Evolutionary conservation across 2,113 vertebrate species (phyloP).

Genomic region (Myxocyprinus asiaticus): DNA sequence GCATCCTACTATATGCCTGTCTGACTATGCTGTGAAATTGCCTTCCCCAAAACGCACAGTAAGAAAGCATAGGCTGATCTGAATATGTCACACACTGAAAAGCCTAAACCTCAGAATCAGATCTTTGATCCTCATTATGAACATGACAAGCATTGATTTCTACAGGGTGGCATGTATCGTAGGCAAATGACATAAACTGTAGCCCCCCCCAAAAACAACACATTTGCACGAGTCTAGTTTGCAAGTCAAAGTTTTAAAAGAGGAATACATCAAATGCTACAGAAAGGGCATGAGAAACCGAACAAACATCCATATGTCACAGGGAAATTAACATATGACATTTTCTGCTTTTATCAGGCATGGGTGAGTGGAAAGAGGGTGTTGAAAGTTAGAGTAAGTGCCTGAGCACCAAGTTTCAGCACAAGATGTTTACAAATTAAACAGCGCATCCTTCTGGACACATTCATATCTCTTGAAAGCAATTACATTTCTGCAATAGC

Average conservation of each 20-base stretch:
- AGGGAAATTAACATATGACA: slow-evolving; percentile 19
- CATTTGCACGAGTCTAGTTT: slow-evolving; percentile 22
- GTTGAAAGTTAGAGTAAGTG: too few relatives aligned
- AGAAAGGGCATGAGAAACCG: slow-evolving; percentile 17
- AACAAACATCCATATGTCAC: slow-evolving; percentile 26
- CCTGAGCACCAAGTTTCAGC: neutral
- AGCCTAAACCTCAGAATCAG: too few relatives aligned
- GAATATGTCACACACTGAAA: too few relatives aligned
- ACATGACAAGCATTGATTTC: neutral
- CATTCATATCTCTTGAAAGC: too few relatives aligned
- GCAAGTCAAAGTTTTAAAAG: slow-evolving; percentile 19
- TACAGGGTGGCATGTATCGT: neutral
- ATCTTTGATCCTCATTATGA: neutral
- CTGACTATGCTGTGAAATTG: too few relatives aligned
- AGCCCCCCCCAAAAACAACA: slow-evolving; percentile 7
- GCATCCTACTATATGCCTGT: too few relatives aligned
- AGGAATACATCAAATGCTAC: neutral
- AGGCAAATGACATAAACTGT: neutral
- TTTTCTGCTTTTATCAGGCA: too few relatives aligned
- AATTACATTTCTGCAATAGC: too few relatives aligned
- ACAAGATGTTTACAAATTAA: neutral
- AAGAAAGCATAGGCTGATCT: too few relatives aligned
- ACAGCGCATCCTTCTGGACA: too few relatives aligned
- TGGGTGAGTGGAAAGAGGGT: too few relatives aligned
- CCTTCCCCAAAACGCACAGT: too few relatives aligned